A percentile compares a stretch with the other conserved stretches of the same genome.
Conservation (phyloP, 2,888 invertebrate genomes). For the Scaeva pyrastri region DNA sequence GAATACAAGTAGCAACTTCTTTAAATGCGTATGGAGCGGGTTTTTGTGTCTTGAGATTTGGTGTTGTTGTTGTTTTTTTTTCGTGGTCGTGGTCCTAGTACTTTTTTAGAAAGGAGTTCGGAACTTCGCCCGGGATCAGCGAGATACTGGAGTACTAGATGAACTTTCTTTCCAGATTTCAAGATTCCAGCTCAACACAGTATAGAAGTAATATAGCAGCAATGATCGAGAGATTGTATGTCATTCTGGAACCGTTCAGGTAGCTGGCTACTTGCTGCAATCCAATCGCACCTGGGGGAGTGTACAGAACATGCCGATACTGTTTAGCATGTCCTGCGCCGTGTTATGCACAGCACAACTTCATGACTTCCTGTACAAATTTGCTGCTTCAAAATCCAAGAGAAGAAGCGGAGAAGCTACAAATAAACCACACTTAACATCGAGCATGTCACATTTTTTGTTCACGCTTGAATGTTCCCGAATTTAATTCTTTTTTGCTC, state of each 20-base stretch:
- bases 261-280: neutral
- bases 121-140: constrained; percentile 38
- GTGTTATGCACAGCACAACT: constrained; percentile 53
- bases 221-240: constrained; percentile 67
- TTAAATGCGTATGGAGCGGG: constrained; percentile 63
- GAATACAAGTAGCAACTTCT: constrained; percentile 61
- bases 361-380: constrained; percentile 76
- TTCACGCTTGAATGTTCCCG: constrained; percentile 76
- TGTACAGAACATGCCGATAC: constrained; percentile 60
- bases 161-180: constrained; percentile 68
- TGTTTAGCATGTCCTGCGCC: constrained; percentile 65
- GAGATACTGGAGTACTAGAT: constrained; percentile 51
- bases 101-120: constrained; percentile 52
- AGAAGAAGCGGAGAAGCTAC: constrained; percentile 22
- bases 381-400: constrained; percentile 35
- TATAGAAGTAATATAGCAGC: neutral
- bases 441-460: constrained; percentile 75
- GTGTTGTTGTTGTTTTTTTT: constrained; percentile 12
- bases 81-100: too few species aligned
- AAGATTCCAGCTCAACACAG: constrained; percentile 16
- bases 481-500: constrained; percentile 43
- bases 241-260: constrained; percentile 33
- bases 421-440: constrained; percentile 52
- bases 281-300: constrained; percentile 27
- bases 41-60: constrained; percentile 16